A percentile compares a stretch with the other conserved stretches of the same genome.
Conservation (phyloP, 2,113 vertebrate species). For the Hippoglossus stenolepis region DNA sequence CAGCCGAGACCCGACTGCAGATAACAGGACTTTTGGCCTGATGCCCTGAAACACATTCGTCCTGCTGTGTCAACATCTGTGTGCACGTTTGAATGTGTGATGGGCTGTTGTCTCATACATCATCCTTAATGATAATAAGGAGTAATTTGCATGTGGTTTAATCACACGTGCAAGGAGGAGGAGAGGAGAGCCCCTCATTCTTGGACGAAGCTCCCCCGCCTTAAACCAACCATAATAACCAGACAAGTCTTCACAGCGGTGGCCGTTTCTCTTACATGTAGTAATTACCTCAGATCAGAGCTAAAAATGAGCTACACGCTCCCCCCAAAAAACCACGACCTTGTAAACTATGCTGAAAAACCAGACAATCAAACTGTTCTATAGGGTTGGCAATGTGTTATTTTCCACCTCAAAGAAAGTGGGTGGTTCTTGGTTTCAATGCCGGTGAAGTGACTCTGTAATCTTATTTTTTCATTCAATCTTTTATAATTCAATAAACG, state of each 20-base stretch:
- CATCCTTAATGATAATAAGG: no score
- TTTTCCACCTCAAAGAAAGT: no score
- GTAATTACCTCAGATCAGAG: background rate
- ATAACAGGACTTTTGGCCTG: conserved; percentile 9
- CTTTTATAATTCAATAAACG: no score
- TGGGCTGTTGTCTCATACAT: background rate
- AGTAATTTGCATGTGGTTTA: background rate
- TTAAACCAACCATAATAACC: background rate
- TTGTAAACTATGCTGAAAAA: background rate
- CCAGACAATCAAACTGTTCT: background rate
- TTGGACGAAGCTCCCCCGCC: background rate
- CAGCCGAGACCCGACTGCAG: conserved; percentile 11
- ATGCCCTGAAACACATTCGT: conserved; percentile 29
- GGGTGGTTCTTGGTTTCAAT: background rate
- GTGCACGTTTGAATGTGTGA: background rate
- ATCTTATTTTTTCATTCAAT: background rate
- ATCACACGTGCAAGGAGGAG: background rate
- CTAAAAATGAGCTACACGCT: background rate
- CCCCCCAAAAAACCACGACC: background rate
- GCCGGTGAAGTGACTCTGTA: background rate
- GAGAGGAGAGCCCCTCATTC: background rate
- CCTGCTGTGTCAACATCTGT: conserved; percentile 48
- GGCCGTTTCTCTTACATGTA: background rate
- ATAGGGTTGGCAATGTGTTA: no score
- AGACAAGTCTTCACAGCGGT: background rate